Percentiles rank a stretch among this genome's conserved stretches.
Conservation (phyloP, 2,888 invertebrate genomes). For the Dione juno region DNA sequence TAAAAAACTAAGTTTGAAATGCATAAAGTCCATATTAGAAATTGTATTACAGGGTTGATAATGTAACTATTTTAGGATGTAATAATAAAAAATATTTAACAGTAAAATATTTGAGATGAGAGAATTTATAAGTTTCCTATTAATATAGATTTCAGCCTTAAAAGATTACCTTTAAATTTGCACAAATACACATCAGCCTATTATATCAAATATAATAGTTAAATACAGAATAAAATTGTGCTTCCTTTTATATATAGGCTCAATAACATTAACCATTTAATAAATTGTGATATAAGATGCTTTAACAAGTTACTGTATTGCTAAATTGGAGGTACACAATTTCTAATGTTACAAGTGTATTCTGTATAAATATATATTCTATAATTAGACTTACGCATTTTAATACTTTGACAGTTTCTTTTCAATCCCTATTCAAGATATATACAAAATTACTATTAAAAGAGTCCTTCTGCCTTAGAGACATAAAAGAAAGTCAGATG, state of each 20-base stretch:
- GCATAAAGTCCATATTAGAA: not conserved
- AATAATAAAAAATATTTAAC: constrained; percentile 14
- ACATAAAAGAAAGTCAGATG: constrained; percentile 41
- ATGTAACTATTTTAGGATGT: constrained; percentile 14
- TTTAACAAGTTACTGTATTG: constrained; percentile 48
- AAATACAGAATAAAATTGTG: constrained; percentile 42
- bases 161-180: constrained; percentile 31
- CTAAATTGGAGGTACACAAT: constrained; percentile 47
- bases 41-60: not conserved
- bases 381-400: constrained; percentile 48
- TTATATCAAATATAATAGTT: constrained; percentile 46
- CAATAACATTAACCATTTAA: constrained; percentile 41
- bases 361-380: constrained; percentile 53
- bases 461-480: constrained; percentile 47
- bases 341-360: constrained; percentile 47
- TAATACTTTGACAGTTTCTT: constrained; percentile 42
- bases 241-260: constrained; percentile 38
- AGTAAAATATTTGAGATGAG: constrained; percentile 20
- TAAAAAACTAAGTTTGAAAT: constrained; percentile 9
- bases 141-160: constrained; percentile 35
- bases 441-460: constrained; percentile 45
- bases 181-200: constrained; percentile 43
- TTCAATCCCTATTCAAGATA: constrained; percentile 41
- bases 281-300: constrained; percentile 40
- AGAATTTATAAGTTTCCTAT: constrained; percentile 18